phyloP scores from a whole-genome alignment of 2,888 invertebrate species.

The Phengaris arion region DNA sequence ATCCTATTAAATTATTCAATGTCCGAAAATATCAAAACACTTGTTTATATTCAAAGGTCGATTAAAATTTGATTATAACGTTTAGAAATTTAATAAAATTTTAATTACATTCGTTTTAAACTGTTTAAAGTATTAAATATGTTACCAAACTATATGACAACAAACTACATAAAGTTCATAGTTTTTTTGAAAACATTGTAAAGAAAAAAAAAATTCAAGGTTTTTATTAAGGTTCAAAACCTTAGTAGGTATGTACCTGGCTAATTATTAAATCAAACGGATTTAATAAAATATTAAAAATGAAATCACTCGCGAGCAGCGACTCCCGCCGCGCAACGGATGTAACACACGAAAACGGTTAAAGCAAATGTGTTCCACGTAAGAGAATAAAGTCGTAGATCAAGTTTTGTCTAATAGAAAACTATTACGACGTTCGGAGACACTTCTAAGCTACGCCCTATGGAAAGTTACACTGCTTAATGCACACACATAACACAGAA shows the following conservation, averaged over 20 bases:
- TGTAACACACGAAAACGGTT: slow-evolving; percentile 59
- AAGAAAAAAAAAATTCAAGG: background rate
- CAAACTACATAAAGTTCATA: too few species aligned
- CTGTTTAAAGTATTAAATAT: too few species aligned
- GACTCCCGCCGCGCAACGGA: slow-evolving; percentile 62
- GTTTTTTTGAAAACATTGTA: background rate
- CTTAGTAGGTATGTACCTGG: slow-evolving; percentile 28
- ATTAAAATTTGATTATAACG: too few species aligned
- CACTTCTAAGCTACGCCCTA: slow-evolving; percentile 33
- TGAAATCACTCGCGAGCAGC: slow-evolving; percentile 29
- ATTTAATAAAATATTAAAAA: slow-evolving; percentile 1
- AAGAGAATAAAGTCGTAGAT: slow-evolving; percentile 55
- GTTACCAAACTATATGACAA: too few species aligned
- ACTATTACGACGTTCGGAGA: slow-evolving; percentile 44
- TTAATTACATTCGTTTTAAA: too few species aligned
- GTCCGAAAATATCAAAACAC: background rate
- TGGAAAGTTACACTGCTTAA: slow-evolving; percentile 32
- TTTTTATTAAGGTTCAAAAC: too few species aligned
- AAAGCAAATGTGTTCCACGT: slow-evolving; percentile 47
- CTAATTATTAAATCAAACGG: background rate
- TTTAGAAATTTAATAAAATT: too few species aligned
- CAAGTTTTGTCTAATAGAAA: slow-evolving; percentile 53
- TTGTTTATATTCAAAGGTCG: too few species aligned
- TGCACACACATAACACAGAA: background rate
- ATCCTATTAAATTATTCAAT: background rate